Evolutionary conservation across 2,113 vertebrate species (phyloP).

Genomic region (Nesoenas mayeri): DNA sequence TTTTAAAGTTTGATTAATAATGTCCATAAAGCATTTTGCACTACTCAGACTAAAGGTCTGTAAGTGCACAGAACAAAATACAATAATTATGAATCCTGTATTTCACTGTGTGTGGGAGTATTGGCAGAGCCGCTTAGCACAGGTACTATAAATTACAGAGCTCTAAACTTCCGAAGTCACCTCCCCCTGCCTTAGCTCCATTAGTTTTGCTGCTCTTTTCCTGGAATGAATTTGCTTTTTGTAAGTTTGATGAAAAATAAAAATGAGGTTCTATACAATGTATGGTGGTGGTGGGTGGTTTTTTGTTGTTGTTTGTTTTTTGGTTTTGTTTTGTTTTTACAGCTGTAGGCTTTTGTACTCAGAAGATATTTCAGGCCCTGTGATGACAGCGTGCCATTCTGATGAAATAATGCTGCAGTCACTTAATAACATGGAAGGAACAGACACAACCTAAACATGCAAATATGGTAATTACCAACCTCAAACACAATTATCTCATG

Average conservation of each 20-base stretch:
- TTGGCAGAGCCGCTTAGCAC: neutral
- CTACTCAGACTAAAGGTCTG: neutral
- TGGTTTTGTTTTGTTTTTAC: neutral
- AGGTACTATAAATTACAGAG: neutral
- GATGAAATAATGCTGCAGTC: slow-evolving; percentile 45
- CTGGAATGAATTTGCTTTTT: neutral
- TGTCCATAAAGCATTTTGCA: neutral
- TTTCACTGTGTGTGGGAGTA: neutral
- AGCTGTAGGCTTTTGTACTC: neutral
- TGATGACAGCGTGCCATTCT: neutral
- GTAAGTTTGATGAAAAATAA: neutral
- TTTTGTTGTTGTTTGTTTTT: too few relatives aligned
- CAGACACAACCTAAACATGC: slow-evolving; percentile 41
- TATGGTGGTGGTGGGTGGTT: neutral
- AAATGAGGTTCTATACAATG: neutral
- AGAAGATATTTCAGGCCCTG: neutral
- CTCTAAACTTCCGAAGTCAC: neutral
- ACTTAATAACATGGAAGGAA: slow-evolving; percentile 37
- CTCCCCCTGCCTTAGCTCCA: neutral
- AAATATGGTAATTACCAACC: slow-evolving; percentile 52
- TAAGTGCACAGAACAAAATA: neutral
- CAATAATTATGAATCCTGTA: neutral
- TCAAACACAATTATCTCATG: slow-evolving; percentile 62
- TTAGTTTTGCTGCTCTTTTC: neutral
- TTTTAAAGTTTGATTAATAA: slow-evolving; percentile 39